phyloP scores from a whole-genome alignment of 2,888 invertebrate species.

The Platycheirus albimanus region DNA sequence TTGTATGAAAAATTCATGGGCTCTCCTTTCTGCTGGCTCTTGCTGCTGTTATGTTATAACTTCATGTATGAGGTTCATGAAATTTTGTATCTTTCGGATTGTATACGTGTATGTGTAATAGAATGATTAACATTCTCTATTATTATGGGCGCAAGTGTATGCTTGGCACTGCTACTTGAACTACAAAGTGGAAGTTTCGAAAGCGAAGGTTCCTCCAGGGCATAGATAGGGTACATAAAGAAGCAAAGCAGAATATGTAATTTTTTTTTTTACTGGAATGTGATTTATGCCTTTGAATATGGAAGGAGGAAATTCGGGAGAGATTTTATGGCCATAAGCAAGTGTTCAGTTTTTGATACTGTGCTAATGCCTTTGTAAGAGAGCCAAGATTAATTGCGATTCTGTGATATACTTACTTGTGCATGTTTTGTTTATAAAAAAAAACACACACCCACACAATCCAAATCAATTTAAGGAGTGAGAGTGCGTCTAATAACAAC shows the following conservation, averaged over 20 bases:
- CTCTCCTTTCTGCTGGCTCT: not conserved
- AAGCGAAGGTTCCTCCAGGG: constrained; percentile 8
- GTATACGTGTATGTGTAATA: constrained; percentile 5
- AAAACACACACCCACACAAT: too few species aligned
- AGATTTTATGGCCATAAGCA: constrained; percentile 51
- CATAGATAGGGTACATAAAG: constrained; percentile 2
- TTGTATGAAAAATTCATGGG: constrained; percentile 68
- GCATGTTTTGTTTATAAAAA: too few species aligned
- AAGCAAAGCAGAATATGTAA: constrained; percentile 50
- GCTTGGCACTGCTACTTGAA: constrained; percentile 47
- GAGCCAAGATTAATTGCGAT: constrained; percentile 14
- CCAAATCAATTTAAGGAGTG: too few species aligned
- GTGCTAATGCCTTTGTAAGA: constrained; percentile 40
- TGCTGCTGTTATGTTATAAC: not conserved
- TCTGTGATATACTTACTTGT: too few species aligned
- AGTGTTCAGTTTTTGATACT: constrained; percentile 35
- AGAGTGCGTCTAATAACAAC: too few species aligned
- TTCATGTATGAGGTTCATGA: constrained; percentile 19
- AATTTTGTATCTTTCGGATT: constrained; percentile 18
- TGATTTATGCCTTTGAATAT: constrained; percentile 49
- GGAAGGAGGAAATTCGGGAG: not conserved
- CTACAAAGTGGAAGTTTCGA: constrained; percentile 31
- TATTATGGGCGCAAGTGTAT: constrained; percentile 42
- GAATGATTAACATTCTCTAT: constrained; percentile 65
- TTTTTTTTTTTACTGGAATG: constrained; percentile 37